Conservation (phyloP, 2,113 vertebrate genomes). For the Dryoscopus gambensis region DNA sequence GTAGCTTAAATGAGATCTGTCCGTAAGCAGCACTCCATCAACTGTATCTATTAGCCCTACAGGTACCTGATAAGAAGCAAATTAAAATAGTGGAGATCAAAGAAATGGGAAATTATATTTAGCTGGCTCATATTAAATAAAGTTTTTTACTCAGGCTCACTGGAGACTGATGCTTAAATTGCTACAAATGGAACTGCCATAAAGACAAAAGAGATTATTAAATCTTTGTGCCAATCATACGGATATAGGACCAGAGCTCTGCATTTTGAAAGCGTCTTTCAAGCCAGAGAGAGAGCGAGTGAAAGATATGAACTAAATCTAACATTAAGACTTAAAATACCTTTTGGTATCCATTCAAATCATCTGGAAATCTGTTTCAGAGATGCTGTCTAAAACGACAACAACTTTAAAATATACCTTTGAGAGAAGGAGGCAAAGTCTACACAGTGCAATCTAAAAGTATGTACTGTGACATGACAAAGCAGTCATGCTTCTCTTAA, state of each 20-base stretch:
- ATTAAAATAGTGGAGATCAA: constrained; percentile 39
- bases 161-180: constrained; percentile 52
- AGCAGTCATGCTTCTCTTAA: background rate
- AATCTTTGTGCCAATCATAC: constrained; percentile 37
- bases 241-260: background rate
- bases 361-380: background rate
- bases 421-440: background rate
- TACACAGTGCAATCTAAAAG: background rate
- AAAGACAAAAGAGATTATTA: constrained; percentile 64
- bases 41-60: constrained; percentile 48
- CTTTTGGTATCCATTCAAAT: constrained; percentile 20
- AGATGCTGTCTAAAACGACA: background rate
- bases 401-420: background rate
- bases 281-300: background rate
- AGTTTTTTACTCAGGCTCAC: constrained; percentile 41
- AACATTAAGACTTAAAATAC: constrained; percentile 15
- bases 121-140: constrained; percentile 47
- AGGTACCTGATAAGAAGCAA: constrained; percentile 57
- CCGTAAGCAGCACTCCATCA: constrained; percentile 11
- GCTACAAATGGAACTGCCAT: constrained; percentile 52
- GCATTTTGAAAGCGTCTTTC: constrained; percentile 19
- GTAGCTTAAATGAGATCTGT: constrained; percentile 5
- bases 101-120: constrained; percentile 59
- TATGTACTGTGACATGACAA: background rate
- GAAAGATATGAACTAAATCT: background rate